phyloP scores from a whole-genome alignment of 2,797 vertebrate species.

The Danionella dracula region DNA sequence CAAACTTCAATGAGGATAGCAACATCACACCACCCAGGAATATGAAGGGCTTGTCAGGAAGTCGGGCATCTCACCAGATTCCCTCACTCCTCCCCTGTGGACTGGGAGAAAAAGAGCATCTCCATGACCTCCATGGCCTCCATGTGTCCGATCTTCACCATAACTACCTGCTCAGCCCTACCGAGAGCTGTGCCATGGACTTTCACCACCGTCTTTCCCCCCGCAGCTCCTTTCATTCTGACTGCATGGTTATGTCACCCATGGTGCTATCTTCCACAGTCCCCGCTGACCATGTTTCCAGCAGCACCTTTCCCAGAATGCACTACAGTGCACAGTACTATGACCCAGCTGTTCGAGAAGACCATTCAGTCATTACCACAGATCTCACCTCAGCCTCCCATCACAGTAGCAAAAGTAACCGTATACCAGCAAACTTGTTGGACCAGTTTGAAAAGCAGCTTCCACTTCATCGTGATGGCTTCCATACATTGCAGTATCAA shows the following conservation, averaged over 20 bases:
- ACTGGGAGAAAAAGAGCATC: constrained; percentile 83
- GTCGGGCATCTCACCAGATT: constrained; percentile 85
- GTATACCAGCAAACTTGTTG: constrained; percentile 90
- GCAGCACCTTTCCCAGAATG: constrained; percentile 99
- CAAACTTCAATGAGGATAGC: constrained; percentile 89
- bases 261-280: constrained; percentile 66
- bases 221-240: constrained; percentile 94
- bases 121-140: constrained; percentile 78
- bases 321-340: constrained; percentile 95
- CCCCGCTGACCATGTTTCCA: constrained; percentile 88
- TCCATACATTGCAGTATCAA: constrained; percentile 98
- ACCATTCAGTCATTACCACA: constrained; percentile 78
- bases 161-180: constrained; percentile 91
- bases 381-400: constrained; percentile 64
- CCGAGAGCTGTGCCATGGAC: constrained; percentile 91
- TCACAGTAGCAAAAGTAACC: constrained; percentile 82
- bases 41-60: constrained; percentile 96
- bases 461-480: constrained; percentile 92
- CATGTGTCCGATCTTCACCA: constrained; percentile 83
- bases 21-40: constrained; percentile 78
- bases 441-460: constrained; percentile 98
- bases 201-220: constrained; percentile 87
- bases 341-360: constrained; percentile 81
- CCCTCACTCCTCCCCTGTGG: constrained; percentile 85
- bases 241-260: constrained; percentile 92